A percentile compares a stretch with the other conserved stretches of the same genome.
Evolutionary conservation across 2,888 invertebrate species (phyloP).

Genomic region (Athalia cordata): DNA sequence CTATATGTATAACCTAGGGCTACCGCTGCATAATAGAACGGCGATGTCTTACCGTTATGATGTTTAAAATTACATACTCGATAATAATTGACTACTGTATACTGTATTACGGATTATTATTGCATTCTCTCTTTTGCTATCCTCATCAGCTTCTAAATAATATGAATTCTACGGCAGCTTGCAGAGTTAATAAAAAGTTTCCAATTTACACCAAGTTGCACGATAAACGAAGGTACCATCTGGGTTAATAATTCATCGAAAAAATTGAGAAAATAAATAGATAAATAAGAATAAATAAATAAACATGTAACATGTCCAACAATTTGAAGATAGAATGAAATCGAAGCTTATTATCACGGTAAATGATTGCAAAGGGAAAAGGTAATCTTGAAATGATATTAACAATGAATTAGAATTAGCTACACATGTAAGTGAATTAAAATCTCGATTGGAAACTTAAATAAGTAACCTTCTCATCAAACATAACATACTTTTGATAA

Average conservation of each 20-base stretch:
- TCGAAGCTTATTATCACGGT: constrained; percentile 10
- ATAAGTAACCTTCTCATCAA: constrained; percentile 16
- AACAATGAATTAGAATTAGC: constrained; percentile 35
- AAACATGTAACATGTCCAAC: background rate
- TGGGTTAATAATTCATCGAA: background rate
- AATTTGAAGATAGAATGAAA: background rate
- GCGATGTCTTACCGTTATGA: background rate
- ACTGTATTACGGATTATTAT: constrained; percentile 15
- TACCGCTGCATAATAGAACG: background rate
- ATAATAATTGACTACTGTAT: constrained; percentile 41
- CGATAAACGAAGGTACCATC: background rate
- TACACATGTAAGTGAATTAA: constrained; percentile 17
- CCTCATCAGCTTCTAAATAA: background rate
- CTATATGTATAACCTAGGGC: background rate
- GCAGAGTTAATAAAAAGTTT: background rate
- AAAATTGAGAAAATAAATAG: background rate
- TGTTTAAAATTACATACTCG: background rate
- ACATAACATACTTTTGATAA: constrained; percentile 17
- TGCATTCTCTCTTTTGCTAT: background rate
- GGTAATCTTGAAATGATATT: constrained; percentile 6
- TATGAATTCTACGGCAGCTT: background rate
- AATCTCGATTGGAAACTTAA: constrained; percentile 39
- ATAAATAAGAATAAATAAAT: background rate
- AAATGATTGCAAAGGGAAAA: constrained; percentile 25
- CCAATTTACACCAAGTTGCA: too few relatives aligned